A percentile compares a stretch with the other conserved stretches of the same genome.
phyloP scores from a whole-genome alignment of 37 sponge, comb jelly and placozoan genomes.

The Tethya wilhelma region DNA sequence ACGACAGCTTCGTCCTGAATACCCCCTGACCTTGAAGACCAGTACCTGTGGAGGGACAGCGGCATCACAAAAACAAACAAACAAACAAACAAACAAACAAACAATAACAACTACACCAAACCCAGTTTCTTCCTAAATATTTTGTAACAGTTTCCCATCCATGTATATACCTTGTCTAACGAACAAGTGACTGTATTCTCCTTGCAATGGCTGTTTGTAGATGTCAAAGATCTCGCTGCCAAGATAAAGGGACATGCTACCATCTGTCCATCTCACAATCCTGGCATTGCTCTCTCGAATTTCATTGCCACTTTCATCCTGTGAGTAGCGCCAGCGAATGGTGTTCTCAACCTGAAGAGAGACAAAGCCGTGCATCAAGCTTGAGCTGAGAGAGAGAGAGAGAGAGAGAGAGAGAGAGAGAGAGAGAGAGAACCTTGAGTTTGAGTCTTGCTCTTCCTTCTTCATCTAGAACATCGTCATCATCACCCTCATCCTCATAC shows the following conservation, averaged over 20 bases:
- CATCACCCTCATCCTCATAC: constrained; percentile 95
- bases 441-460: constrained; percentile 95
- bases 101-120: not conserved
- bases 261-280: constrained; percentile 94
- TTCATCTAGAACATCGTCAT: constrained; percentile 95
- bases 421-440: constrained; percentile 68
- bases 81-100: not conserved
- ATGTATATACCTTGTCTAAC: constrained; percentile 73
- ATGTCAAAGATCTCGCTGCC: constrained; percentile 98
- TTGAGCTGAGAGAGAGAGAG: not conserved
- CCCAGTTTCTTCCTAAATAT: not conserved
- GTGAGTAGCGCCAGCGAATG: constrained; percentile 83
- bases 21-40: constrained; percentile 95
- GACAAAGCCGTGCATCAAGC: not conserved
- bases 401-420: not conserved
- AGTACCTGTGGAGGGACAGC: constrained; percentile 52
- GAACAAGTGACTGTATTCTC: constrained; percentile 87
- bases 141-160: not conserved
- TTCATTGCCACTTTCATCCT: constrained; percentile 77
- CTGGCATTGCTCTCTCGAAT: constrained; percentile 91
- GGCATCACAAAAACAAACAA: not conserved
- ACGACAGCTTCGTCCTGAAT: constrained; percentile 83
- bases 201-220: constrained; percentile 64
- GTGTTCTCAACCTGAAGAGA: constrained; percentile 90
- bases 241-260: constrained; percentile 86